Conservation (phyloP, 2,888 invertebrate genomes). For the Matsumyia berberina region DNA sequence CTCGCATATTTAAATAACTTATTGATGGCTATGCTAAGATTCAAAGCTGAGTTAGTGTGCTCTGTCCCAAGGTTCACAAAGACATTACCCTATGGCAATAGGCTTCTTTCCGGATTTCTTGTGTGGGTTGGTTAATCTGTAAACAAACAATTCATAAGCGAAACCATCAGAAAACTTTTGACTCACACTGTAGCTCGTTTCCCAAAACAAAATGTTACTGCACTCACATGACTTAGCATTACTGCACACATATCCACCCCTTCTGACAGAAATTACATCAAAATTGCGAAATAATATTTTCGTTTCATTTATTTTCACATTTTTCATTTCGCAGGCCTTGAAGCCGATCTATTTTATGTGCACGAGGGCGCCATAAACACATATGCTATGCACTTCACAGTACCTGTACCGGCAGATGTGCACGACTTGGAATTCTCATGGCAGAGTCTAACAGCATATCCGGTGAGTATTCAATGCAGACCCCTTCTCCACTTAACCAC, state of each 20-base stretch:
- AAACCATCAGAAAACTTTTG: slow-evolving; percentile 1
- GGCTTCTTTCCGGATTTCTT: neutral
- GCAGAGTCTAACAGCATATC: slow-evolving; percentile 90
- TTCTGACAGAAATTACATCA: slow-evolving; percentile 47
- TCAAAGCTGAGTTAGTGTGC: too few relatives aligned
- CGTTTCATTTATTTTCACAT: slow-evolving; percentile 70
- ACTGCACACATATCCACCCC: slow-evolving; percentile 38
- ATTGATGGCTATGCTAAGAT: too few relatives aligned
- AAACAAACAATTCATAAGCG: too few relatives aligned
- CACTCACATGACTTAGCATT: slow-evolving; percentile 18
- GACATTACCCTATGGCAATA: too few relatives aligned
- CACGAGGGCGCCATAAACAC: slow-evolving; percentile 93
- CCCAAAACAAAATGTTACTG: slow-evolving; percentile 9
- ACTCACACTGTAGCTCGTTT: slow-evolving; percentile 26
- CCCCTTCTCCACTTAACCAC: slow-evolving; percentile 1
- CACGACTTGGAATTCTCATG: slow-evolving; percentile 93
- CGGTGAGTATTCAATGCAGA: slow-evolving; percentile 86
- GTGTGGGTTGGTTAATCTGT: too few relatives aligned
- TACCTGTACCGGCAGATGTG: slow-evolving; percentile 91
- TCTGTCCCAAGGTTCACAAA: too few relatives aligned
- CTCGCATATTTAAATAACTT: too few relatives aligned
- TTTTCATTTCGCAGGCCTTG: slow-evolving; percentile 86
- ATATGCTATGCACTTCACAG: slow-evolving; percentile 93
- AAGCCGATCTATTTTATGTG: slow-evolving; percentile 93
- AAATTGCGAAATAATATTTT: slow-evolving; percentile 74